phyloP scores from a whole-genome alignment of 2,113 vertebrate genomes.

The rabbit (Oryctolagus cuniculus) region mOryCun1.1 NC_091450.1:28367001-28367500 shows the following conservation, averaged over 20 bases:
- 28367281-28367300: background rate
- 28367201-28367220: too few species aligned
- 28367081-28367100: too few species aligned
- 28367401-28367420: background rate
- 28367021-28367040: background rate
- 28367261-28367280: background rate
- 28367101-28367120: fast-evolving
- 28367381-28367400: too few species aligned
- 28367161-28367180: background rate
- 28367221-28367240: too few species aligned
- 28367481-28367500: background rate
- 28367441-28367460: background rate
- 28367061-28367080: background rate
- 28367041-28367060: background rate
- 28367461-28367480: background rate
- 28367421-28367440: background rate
- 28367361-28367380: background rate
- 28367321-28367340: background rate
- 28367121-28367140: background rate
- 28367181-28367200: background rate
- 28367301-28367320: background rate
- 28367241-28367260: background rate
- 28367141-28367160: background rate
- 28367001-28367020: background rate
- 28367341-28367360: background rate